Base-by-base conservation (phyloP, 2,113 vertebrate genomes). In the Coturnix japonica region DNA sequence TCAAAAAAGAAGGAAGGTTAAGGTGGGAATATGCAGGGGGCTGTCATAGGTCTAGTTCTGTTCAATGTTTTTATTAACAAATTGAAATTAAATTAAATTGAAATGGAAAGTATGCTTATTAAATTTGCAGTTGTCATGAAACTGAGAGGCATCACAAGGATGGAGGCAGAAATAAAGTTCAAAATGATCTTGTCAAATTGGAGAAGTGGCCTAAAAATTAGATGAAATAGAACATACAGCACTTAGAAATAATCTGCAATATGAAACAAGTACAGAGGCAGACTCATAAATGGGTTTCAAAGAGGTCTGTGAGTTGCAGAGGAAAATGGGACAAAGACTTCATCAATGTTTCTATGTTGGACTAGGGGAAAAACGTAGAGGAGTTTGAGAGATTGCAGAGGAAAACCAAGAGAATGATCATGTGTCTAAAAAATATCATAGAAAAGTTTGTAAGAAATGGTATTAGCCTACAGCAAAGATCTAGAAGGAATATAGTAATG, bases 41-140 rank as follows among this genome's bases (percentile, higher is more conserved):
- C 63, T 85, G 91, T 82, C 71, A 72, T 6, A 7, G 21, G 23
- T 73, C 71, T 91, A 85, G 54, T 37, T 85, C 91, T 92, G 89
- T 89, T 95, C 84, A 87, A 35, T 89, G 71, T 93, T 94, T 95
- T 92, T 85, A 94, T 94, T 93, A 96, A 85, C 44, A 89, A 91
- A 96, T 91, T 91, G 93, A 93, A 73, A 6, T 46, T 54, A 76
- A 94, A 96, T 94, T 87, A 41, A 87, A 94, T 95, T 82, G 63
- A 85, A 94, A 82, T 87, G 44, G 71, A 91, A 92, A 91, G 81
- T 79, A 73, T 7, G 8, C 2, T 89, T 87, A 95, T 93, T 92
- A 82, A 82, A 89, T 95, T 91, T 87, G 31, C n/a, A 75, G 66
- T 74, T 91, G 77, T 91, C 84, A 85, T 37, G 63, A 79, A 93